Evolutionary conservation across 1,140 invertebrate genomes (phyloP), one percentile per base, ranked within the genome.

Genomic region (Coenobita brevimanus): DNA sequence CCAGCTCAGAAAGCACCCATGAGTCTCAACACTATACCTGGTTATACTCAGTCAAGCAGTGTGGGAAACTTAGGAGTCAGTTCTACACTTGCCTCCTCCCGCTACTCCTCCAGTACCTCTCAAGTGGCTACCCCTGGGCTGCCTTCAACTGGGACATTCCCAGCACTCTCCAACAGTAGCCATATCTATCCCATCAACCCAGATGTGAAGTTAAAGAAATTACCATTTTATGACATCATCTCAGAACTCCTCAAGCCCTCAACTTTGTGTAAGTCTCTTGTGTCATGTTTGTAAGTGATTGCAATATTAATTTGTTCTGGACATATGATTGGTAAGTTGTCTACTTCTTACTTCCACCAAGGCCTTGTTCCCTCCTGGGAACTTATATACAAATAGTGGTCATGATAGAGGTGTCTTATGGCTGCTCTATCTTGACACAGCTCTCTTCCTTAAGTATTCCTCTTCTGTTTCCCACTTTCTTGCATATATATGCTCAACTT

Each of bases 201-300:
- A 0, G 97, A 99, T 94, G 97, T 99, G 0, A 95, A 95, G 91
- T 95, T 99, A 85, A 98, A 97, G 92, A 95, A 95, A 92, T 93
- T 99, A 62, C 97, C 98, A 17, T 99, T 99, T 93, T 99, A 97
- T 93, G 98, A 99, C 92, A 94, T 97, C 86, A 91, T 97, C 60
- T 95, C 94, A 36, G 97, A 98, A 92, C 93, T 99, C 10, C 93
- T 99, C 82, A 97, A 98, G 93, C 97, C 98, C 0, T 97, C 97
- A 8, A 97, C 96, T 91, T 94, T 98, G 91, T 92, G 94, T 94
- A 92, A 92, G 92, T 91, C 17, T 50, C 17, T 50, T 17, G 6
- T 50, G 46, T 8, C 17, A 50, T 50, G n/a, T n/a, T n/a, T n/a
- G n/a, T n/a, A n/a, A n/a, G n/a, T n/a, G n/a, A n/a, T n/a, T n/a